Evolutionary conservation across 2,113 vertebrate species (phyloP), one percentile per base, ranked within the genome.

Genomic region (Ptychochromis oligacanthus): DNA sequence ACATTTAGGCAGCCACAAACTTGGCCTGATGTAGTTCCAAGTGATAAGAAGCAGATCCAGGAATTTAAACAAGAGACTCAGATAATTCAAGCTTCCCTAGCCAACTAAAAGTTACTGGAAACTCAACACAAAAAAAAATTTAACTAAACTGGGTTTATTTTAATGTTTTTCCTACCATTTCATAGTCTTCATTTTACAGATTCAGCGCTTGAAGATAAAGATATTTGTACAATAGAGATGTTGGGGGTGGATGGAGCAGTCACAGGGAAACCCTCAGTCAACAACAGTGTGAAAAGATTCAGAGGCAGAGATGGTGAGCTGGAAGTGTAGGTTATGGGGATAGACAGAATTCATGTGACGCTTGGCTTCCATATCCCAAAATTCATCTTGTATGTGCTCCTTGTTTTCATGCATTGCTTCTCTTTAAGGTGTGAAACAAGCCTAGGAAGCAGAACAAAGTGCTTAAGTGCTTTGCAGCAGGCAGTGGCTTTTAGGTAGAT

Each of bases 401-500:
- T 18, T 79, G 17, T 64, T 36, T 24, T 60, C 11, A 59, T 24
- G 15, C 77, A 43, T 2, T n/a, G 22, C 28, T 78, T 43, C 22
- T 79, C 18, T 65, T 36, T 3, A 58, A 60, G 18, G 79, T 34
- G 40, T 52, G 64, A 58, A 70, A 70, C 49, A 57, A 80, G 22
- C 52, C 80, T 67, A 67, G 26, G 46, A 79, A 61, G 74, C 75
- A 57, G 2, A 56, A 56, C 74, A 15, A 7, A 58, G 74, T 57
- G 59, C 74, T 78, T 18, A 46, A 75, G 76, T 43, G 13, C 60
- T 83, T 79, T 60, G 20, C 82, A 75, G 70, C 56, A 79, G 79
- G 14, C 28, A 52, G 38, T 76, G 58, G 77, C 55, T 85, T 89
- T 65, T 79, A 62, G 74, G 49, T 74, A 38, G 79, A 75, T 40